Evolutionary conservation across 2,797 vertebrate species (phyloP), one percentile per base, ranked within the genome.

Genomic region (Prunella strophiata): DNA sequence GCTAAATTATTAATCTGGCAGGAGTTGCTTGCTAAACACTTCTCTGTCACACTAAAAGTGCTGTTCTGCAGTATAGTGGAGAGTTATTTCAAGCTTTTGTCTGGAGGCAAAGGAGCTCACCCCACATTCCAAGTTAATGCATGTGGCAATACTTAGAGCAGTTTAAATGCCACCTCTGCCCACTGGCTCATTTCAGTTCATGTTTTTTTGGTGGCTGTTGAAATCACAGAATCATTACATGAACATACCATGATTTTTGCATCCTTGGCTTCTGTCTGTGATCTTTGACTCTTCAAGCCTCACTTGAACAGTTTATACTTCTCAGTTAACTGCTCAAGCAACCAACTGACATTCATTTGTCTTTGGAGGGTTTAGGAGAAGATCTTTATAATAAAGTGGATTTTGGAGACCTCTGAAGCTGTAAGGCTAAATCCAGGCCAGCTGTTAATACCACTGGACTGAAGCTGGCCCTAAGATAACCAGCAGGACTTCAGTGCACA

Each of bases 1-100:
- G 74, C 88, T 95, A 67, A 85, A 92, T 95, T 94, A 85, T 95
- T 96, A 88, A 96, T 89, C 72, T 79, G 80, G 58, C 52, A 82
- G 51, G 34, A 89, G 54, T 73, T 93, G 68, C 77, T 91, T 87
- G 88, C 77, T 89, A 80, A 96, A 94, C 73, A 83, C 15, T 83
- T 94, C 57, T 81, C 16, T 63, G 12, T 63, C 29, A 32, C 45
- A 58, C 32, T 80, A 22, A 43, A 79, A 90, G n/a, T 73, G 80
- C 74, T 66, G 32, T 30, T 95, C 70, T 93, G 55, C 77, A 48
- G 55, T 63, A 43, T 5, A 74, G 52, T 23, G 29, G 29, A 75
- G 67, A 75, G 63, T 76, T 86, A 62, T 45, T 94, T 38, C 47
- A 25, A 58, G 67, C 36, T 81, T 82, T 52, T 68, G 25, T 68